Base-by-base conservation (phyloP, 2,797 vertebrate genomes). In the Vireo griseus region DNA sequence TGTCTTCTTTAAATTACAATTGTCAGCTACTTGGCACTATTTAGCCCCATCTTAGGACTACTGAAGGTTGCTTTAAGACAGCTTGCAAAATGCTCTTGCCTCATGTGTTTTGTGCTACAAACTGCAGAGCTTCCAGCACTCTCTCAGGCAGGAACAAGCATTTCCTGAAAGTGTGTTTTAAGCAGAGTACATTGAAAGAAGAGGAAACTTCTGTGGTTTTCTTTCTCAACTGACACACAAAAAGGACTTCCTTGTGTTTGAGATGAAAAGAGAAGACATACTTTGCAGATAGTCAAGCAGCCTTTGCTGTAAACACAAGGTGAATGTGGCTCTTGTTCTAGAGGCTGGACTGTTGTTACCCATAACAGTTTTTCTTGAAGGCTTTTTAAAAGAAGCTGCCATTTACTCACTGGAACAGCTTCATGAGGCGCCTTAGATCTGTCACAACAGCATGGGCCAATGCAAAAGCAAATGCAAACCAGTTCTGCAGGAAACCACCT, bases 121-220 rank as follows among this genome's bases (percentile, higher is more conserved):
- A 84, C 22, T 42, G 68, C 78, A 67, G 45, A 72, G 75, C 44
- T 77, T 42, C 61, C 68, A 87, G 61, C 44, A 14, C 54, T 9
- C 48, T 85, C 57, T 90, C 50, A 77, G 61, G 86, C 88, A 94
- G 90, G 65, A 95, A 89, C 68, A 89, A 63, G 40, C 68, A 93
- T 72, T 97, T 96, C 87, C 92, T 66, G 72, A 85, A 88, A 90
- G 54, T 1, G 0, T 31, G 85, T 84, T 96, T 81, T 59, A 48
- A 63, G 63, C 63, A 79, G 37, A 81, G 37, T 3, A 9, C 29
- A 71, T 0, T 68, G 57, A 90, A 94, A 94, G 86, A 69, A 79
- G 54, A 89, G 87, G 94, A 95, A 96, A 86, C 79, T 75, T 88
- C 40, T 83, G 94, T 20, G 89, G 91, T 94, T 96, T 94, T 88